These are phyloP conservation scores for Puma concolor DNA, from an alignment of 2,113 vertebrate genomes.

Conservation along the genomic window DNA sequence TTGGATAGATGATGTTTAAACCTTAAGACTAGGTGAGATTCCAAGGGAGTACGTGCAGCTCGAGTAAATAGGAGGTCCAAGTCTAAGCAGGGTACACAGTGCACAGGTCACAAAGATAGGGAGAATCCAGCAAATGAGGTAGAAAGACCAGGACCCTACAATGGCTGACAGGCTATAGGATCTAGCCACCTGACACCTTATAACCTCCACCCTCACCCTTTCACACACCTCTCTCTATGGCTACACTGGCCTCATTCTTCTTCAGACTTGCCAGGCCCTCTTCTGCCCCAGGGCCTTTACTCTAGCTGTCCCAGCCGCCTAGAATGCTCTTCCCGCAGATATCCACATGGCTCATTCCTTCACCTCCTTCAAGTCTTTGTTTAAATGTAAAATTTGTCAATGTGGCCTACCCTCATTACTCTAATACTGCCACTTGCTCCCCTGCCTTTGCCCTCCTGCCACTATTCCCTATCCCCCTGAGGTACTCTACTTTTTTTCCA, in stretches of 20 bases:
- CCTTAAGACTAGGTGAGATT: neutral
- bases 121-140: neutral
- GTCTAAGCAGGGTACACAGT: neutral
- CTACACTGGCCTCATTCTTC: neutral
- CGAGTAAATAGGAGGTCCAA: neutral
- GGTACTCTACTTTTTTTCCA: neutral
- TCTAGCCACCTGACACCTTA: neutral
- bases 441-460: neutral
- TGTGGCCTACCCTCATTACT: neutral
- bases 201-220: neutral
- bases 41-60: neutral
- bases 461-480: neutral
- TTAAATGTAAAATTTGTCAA: neutral
- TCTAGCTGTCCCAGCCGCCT: neutral
- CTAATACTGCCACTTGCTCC: neutral
- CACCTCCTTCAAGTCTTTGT: neutral
- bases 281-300: neutral
- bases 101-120: neutral
- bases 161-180: neutral
- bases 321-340: neutral
- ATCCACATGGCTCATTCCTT: neutral
- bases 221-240: neutral
- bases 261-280: neutral
- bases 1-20: neutral
- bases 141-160: neutral